Percentiles rank a stretch among this genome's conserved stretches.
Conservation (phyloP, 2,888 invertebrate species). For the Acronicta aceris region DNA sequence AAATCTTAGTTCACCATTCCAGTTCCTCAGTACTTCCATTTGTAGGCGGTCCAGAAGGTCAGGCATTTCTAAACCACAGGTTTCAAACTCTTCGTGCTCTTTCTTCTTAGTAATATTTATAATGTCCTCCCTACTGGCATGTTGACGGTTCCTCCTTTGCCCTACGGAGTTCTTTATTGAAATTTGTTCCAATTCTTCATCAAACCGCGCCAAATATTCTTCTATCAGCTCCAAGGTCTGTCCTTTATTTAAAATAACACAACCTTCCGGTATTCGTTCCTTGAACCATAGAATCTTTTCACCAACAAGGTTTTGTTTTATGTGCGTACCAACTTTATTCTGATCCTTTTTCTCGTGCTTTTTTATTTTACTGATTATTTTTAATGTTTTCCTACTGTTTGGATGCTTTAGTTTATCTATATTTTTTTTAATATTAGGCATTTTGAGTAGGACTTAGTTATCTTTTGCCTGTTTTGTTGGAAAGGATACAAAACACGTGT, state of each 20-base stretch:
- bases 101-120: slow-evolving; percentile 93
- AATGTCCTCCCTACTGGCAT: slow-evolving; percentile 94
- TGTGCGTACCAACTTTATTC: slow-evolving; percentile 90
- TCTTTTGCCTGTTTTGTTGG: too few species aligned
- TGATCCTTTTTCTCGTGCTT: slow-evolving; percentile 90
- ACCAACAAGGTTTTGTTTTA: slow-evolving; percentile 92
- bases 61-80: slow-evolving; percentile 94
- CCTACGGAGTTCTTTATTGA: slow-evolving; percentile 93
- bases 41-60: slow-evolving; percentile 90
- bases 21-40: slow-evolving; percentile 89
- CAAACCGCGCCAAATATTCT: slow-evolving; percentile 89
- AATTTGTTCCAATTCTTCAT: slow-evolving; percentile 94
- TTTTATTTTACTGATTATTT: slow-evolving; percentile 92
- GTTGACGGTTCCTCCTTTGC: slow-evolving; percentile 92
- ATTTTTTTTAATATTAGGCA: slow-evolving; percentile 80
- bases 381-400: slow-evolving; percentile 94
- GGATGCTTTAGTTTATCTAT: slow-evolving; percentile 93
- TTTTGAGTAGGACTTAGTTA: slow-evolving; percentile 55
- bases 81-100: slow-evolving; percentile 93
- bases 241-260: slow-evolving; percentile 88
- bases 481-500: slow-evolving; percentile 20
- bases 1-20: slow-evolving; percentile 92
- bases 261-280: slow-evolving; percentile 89
- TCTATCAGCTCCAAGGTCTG: slow-evolving; percentile 90
- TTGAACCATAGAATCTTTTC: slow-evolving; percentile 95